These are phyloP conservation scores for Siniperca chuatsi DNA, from an alignment of 2,113 vertebrate genomes.

Conservation along the genomic window DNA sequence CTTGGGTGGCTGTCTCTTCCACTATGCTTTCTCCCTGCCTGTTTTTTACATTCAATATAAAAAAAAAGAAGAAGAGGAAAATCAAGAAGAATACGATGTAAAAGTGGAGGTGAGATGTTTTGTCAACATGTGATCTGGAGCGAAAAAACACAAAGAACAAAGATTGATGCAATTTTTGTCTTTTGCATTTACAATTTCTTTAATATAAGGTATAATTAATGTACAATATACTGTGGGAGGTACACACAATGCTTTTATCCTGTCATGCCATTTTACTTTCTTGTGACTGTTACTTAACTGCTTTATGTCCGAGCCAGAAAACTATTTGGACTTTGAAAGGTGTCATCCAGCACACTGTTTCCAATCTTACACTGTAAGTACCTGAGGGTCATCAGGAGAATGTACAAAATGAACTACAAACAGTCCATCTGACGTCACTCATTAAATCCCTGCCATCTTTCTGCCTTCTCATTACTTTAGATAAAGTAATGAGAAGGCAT, in stretches of 20 bases:
- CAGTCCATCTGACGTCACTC: conserved; percentile 13
- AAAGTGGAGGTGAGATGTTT: neutral
- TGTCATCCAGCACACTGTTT: conserved; percentile 26
- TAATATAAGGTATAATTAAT: neutral
- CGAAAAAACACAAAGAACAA: neutral
- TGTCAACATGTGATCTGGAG: neutral
- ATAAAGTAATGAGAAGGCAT: neutral
- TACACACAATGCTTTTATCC: neutral
- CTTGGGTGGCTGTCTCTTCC: conserved; percentile 19
- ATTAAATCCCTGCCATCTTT: conserved; percentile 24
- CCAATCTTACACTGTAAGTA: conserved; percentile 15
- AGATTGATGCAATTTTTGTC: neutral
- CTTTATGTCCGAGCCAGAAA: neutral
- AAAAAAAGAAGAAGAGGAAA: neutral
- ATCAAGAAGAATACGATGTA: neutral
- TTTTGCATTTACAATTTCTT: neutral
- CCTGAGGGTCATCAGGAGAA: conserved; percentile 12
- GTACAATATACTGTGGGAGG: no score
- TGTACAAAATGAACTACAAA: conserved; percentile 14
- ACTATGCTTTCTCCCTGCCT: neutral
- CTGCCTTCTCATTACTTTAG: conserved; percentile 15
- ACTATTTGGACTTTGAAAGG: neutral
- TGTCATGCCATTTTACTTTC: neutral
- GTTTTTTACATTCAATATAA: neutral
- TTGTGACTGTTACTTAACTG: neutral